Evolutionary conservation across 2,113 vertebrate species (phyloP).

Genomic region (Tragulus kanchil): DNA sequence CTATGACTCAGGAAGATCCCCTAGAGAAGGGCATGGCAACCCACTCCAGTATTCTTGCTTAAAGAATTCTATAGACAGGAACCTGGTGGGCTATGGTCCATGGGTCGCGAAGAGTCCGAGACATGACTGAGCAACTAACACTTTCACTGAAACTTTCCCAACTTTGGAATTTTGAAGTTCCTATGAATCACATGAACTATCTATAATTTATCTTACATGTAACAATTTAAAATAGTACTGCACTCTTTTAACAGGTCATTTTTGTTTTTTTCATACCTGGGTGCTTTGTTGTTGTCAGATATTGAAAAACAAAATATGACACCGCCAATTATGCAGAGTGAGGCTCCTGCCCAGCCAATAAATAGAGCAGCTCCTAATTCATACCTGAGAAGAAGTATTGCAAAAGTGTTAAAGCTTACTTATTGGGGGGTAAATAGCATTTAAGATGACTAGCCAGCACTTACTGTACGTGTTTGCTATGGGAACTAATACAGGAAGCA

Average conservation of each 20-base stretch:
- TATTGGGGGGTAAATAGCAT: neutral
- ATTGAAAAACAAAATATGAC: slow-evolving; percentile 92
- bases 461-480: neutral
- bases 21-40: too few relatives aligned
- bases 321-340: slow-evolving; percentile 93
- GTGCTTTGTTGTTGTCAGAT: slow-evolving; percentile 85
- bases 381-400: slow-evolving; percentile 89
- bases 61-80: too few relatives aligned
- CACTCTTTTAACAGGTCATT: neutral
- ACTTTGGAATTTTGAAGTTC: neutral
- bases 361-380: slow-evolving; percentile 97
- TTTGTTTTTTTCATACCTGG: slow-evolving; percentile 87
- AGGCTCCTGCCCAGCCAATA: slow-evolving; percentile 96
- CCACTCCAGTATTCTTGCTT: too few relatives aligned
- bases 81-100: too few relatives aligned
- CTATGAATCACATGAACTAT: neutral
- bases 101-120: too few relatives aligned
- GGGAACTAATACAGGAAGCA: neutral
- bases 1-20: too few relatives aligned
- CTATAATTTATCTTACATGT: neutral
- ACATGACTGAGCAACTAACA: too few relatives aligned
- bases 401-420: slow-evolving; percentile 56
- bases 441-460: neutral
- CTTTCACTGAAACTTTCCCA: neutral
- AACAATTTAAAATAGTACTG: neutral